Percentiles rank a stretch among this genome's conserved stretches.
phyloP scores from a whole-genome alignment of 1,140 invertebrate genomes.

The Trichonephila clavipes region DNA sequence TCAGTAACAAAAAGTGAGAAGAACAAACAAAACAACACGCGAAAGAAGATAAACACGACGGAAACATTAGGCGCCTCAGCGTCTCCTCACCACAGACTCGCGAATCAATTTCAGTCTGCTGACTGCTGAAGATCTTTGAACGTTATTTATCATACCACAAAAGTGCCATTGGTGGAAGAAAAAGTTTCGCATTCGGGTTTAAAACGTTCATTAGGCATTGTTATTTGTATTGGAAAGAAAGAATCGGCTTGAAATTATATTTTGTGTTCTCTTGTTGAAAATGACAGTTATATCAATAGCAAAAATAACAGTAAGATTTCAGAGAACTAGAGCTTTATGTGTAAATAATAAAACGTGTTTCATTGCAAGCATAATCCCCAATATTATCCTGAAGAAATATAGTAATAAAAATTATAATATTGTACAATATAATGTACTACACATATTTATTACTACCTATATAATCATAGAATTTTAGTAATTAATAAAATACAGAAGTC shows the following conservation, averaged over 20 bases:
- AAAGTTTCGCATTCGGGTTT: not conserved
- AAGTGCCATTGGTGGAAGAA: not conserved
- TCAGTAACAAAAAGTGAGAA: not conserved
- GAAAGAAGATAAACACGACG: slow-evolving; percentile 10
- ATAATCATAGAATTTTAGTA: too few species aligned
- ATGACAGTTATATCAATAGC: too few species aligned
- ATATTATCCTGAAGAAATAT: too few species aligned
- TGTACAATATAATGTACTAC: too few species aligned
- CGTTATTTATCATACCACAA: not conserved
- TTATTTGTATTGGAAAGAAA: not conserved
- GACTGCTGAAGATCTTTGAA: not conserved
- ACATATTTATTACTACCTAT: too few species aligned
- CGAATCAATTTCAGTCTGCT: slow-evolving; percentile 49
- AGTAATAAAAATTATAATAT: too few species aligned
- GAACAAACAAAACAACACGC: slow-evolving; percentile 40
- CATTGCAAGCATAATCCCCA: too few species aligned
- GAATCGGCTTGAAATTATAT: not conserved
- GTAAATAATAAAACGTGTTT: too few species aligned
- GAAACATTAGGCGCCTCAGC: slow-evolving; percentile 15
- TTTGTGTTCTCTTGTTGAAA: not conserved
- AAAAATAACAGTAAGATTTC: too few species aligned
- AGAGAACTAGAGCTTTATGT: too few species aligned
- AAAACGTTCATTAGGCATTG: not conserved
- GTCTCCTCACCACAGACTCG: slow-evolving; percentile 25
- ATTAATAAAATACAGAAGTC: too few species aligned